phyloP scores from a whole-genome alignment of 2,888 invertebrate species.

The Drosophila borealis region DNA sequence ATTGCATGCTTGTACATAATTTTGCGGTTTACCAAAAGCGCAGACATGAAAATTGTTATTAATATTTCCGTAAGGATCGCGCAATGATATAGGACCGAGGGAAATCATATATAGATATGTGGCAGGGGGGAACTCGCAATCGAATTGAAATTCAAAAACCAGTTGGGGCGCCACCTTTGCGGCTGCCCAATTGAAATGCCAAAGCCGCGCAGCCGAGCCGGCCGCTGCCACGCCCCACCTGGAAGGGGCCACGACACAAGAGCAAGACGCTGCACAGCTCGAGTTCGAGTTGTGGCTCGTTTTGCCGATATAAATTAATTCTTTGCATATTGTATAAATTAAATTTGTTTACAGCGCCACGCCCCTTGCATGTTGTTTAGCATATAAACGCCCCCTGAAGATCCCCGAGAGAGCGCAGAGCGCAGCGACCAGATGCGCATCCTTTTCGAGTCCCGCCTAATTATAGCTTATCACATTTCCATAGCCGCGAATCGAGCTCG shows the following conservation, averaged over 20 bases:
- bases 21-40: conserved; percentile 63
- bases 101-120: too few species aligned
- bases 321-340: conserved; percentile 83
- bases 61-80: conserved; percentile 54
- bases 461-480: conserved; percentile 84
- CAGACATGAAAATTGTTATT: conserved; percentile 57
- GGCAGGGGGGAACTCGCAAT: background rate
- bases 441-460: conserved; percentile 71
- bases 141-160: conserved; percentile 64
- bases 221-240: conserved; percentile 24
- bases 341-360: conserved; percentile 82
- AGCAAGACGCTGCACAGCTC: too few species aligned
- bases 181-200: conserved; percentile 69
- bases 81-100: background rate
- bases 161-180: conserved; percentile 77
- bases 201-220: conserved; percentile 18
- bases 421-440: too few species aligned
- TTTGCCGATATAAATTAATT: conserved; percentile 71
- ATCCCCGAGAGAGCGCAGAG: too few species aligned
- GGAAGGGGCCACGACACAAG: conserved; percentile 14
- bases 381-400: conserved; percentile 84
- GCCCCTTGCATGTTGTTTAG: conserved; percentile 84
- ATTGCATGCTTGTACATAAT: conserved; percentile 75
- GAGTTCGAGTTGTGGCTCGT: background rate
- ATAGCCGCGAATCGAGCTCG: conserved; percentile 79